Conservation (phyloP, 2,888 invertebrate genomes). For the Drosophila macrothrix region DNA sequence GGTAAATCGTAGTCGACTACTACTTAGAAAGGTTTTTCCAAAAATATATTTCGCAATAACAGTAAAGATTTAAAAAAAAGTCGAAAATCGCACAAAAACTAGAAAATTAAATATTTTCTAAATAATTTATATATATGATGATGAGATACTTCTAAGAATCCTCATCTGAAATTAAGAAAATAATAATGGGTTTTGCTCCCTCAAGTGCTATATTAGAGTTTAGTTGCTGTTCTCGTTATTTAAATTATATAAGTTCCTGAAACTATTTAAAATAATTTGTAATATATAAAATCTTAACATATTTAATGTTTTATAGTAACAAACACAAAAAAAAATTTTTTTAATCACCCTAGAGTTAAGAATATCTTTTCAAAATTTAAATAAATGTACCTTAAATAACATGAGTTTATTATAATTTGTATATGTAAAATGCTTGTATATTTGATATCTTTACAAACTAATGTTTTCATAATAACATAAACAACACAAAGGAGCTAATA, state of each 20-base stretch:
- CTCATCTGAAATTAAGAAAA: not conserved
- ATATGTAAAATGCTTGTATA: not conserved
- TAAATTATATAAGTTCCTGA: too few relatives aligned
- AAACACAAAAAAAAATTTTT: accelerated
- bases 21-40: too few relatives aligned
- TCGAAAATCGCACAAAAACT: too few relatives aligned
- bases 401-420: not conserved
- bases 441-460: not conserved
- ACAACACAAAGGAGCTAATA: too few relatives aligned
- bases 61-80: too few relatives aligned
- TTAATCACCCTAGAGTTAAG: not conserved
- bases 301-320: not conserved
- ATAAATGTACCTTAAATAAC: not conserved
- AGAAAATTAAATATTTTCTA: too few relatives aligned
- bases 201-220: not conserved
- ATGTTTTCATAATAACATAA: not conserved
- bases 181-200: not conserved
- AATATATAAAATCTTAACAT: too few relatives aligned
- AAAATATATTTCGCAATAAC: too few relatives aligned
- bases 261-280: too few relatives aligned
- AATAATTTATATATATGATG: too few relatives aligned
- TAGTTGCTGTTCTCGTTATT: not conserved
- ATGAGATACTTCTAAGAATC: too few relatives aligned
- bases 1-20: too few relatives aligned
- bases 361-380: not conserved